Evolutionary conservation across 2,113 vertebrate genomes (phyloP), one percentile per base, ranked within the genome.

Genomic region (Amia ocellicauda): DNA sequence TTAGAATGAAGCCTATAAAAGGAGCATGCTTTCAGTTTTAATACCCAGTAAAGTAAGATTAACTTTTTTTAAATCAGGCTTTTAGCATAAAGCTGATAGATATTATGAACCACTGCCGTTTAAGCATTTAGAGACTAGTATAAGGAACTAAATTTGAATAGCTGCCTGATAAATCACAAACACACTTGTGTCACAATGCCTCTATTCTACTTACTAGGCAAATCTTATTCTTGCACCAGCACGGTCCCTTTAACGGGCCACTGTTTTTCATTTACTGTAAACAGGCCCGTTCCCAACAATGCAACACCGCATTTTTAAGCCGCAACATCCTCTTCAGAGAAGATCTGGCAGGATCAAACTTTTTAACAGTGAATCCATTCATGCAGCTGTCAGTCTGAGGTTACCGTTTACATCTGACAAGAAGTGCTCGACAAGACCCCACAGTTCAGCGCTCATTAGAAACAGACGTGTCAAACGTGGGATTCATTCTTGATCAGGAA

Each of bases 211-310:
- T 56, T 24, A 17, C 27, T 56, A 7, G 53, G 29, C 53, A 56
- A 7, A 56, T 22, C 1, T 16, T 16, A 56, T 19, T 28, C 16
- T 27, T 3, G 29, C 14, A 16, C 8, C 5, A 2, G 26, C 26
- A 4, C 28, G 16, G 53, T 16, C 53, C 17, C 53, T 56, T 56
- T 56, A 56, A 56, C 26, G 4, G 1, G 26, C 27, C n/a, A 26
- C 53, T 56, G 53, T 56, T 56, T 56, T 29, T 28, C 27, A 29
- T 56, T 56, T 56, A 56, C 53, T 29, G 53, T 56, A 56, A 56
- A 56, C 17, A 56, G 17, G 16, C 16, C n/a, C 3, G 17, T 56
- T 28, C 53, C 16, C 53, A 31, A 28, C 53, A 56, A n/a, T 28
- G 27, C 53, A 56, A 13, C 22, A 17, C 53, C 27, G 53, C 13